phyloP scores from a whole-genome alignment of 2,113 vertebrate species.

The Hippocampus barbouri region DNA sequence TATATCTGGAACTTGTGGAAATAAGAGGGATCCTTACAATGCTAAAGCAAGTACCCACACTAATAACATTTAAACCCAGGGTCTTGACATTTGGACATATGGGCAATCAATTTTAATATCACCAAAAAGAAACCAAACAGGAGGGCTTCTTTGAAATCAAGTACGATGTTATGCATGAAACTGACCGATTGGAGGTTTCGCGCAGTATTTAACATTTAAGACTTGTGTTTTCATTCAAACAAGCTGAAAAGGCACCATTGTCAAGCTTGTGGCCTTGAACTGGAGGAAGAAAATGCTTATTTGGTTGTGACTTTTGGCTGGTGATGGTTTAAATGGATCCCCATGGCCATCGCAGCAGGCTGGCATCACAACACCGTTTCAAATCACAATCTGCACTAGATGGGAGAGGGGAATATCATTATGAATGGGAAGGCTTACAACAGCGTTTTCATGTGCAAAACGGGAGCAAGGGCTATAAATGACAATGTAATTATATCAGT shows the following conservation, averaged over 20 bases:
- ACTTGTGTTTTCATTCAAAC: conserved; percentile 20
- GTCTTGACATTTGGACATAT: neutral
- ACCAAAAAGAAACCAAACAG: neutral
- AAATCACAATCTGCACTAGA: conserved; percentile 17
- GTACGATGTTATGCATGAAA: neutral
- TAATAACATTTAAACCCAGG: neutral
- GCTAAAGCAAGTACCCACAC: conserved; percentile 7
- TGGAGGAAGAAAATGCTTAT: conserved; percentile 24
- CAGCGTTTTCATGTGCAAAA: conserved; percentile 68
- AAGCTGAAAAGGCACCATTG: conserved; percentile 58
- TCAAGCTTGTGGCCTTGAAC: conserved; percentile 29
- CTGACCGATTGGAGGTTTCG: neutral
- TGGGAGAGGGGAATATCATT: conserved; percentile 1
- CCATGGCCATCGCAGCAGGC: conserved; percentile 72
- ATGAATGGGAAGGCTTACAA: conserved; percentile 43
- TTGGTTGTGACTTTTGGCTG: conserved; percentile 43
- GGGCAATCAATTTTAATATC: neutral
- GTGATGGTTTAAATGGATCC: conserved; percentile 20
- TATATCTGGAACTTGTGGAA: conserved; percentile 16
- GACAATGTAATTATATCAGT: conserved; percentile 5
- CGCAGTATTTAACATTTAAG: conserved; percentile 17
- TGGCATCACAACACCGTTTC: conserved; percentile 40
- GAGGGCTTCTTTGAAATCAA: neutral
- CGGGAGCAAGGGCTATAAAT: conserved; percentile 60
- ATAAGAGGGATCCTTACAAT: conserved; percentile 14